These are phyloP conservation scores for Larimichthys crocea DNA, from an alignment of 2,113 vertebrate genomes.

Conservation along the genomic window DNA sequence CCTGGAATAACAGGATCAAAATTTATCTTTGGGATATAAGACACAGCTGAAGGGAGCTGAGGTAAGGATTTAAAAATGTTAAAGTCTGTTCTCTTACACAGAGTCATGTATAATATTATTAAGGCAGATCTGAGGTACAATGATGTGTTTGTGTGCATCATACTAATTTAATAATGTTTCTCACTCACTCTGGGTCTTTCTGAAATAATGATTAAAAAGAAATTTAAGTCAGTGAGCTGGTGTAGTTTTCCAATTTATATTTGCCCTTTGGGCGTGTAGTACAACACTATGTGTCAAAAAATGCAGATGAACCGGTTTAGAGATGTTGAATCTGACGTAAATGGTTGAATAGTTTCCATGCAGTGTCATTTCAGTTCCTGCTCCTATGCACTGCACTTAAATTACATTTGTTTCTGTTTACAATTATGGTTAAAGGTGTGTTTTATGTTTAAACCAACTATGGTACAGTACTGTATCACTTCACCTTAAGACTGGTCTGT, in stretches of 20 bases:
- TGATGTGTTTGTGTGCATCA: background rate
- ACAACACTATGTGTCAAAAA: constrained; percentile 37
- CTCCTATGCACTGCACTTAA: background rate
- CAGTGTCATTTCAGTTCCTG: background rate
- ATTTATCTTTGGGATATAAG: constrained; percentile 8
- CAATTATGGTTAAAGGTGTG: background rate
- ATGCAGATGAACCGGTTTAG: constrained; percentile 80
- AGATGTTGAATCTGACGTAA: constrained; percentile 18
- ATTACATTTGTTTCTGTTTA: background rate
- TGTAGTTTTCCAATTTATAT: constrained; percentile 9
- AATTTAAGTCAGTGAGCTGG: background rate
- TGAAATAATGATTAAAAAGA: no score
- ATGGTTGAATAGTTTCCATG: constrained; percentile 1
- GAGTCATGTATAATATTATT: background rate
- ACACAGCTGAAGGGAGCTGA: constrained; percentile 37
- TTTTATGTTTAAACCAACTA: background rate
- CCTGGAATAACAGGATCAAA: constrained; percentile 15
- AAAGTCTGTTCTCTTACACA: background rate
- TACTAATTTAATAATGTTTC: background rate
- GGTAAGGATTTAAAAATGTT: constrained; percentile 50
- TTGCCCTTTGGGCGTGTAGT: constrained; percentile 44
- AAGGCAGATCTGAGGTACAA: background rate
- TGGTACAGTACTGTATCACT: no score
- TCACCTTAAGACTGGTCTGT: background rate
- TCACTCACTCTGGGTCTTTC: background rate